Conservation (phyloP, 2,113 vertebrate genomes). For the Atrichornis clamosus region DNA sequence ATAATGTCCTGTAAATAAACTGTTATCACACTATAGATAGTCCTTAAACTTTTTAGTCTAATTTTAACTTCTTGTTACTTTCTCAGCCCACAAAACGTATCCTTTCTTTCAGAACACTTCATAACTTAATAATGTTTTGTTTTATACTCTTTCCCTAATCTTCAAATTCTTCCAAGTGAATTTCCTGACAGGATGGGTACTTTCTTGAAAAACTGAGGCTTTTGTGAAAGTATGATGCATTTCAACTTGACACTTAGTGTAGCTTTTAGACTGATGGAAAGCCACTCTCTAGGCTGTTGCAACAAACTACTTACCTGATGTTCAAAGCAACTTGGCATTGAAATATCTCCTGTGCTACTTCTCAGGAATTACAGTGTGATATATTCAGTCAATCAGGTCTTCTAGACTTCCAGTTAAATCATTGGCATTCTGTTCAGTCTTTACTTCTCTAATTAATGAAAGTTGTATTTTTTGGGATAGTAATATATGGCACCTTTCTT, state of each 20-base stretch:
- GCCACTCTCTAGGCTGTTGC: background rate
- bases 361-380: background rate
- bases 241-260: accelerated
- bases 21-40: background rate
- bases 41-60: background rate
- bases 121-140: background rate
- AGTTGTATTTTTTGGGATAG: background rate
- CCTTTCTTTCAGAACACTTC: background rate
- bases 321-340: background rate
- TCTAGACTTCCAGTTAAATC: background rate
- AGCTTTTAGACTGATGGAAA: background rate
- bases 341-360: background rate
- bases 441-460: background rate
- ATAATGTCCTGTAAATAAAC: background rate
- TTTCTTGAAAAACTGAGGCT: background rate
- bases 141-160: background rate
- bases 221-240: background rate
- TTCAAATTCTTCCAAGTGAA: background rate
- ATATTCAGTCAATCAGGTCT: background rate
- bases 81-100: background rate
- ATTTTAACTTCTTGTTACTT: background rate
- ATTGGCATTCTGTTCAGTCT: background rate
- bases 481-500: background rate
- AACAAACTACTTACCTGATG: background rate
- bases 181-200: background rate